Evolutionary conservation across 2,888 invertebrate species (phyloP).

Genomic region (Andrena flavipes): DNA sequence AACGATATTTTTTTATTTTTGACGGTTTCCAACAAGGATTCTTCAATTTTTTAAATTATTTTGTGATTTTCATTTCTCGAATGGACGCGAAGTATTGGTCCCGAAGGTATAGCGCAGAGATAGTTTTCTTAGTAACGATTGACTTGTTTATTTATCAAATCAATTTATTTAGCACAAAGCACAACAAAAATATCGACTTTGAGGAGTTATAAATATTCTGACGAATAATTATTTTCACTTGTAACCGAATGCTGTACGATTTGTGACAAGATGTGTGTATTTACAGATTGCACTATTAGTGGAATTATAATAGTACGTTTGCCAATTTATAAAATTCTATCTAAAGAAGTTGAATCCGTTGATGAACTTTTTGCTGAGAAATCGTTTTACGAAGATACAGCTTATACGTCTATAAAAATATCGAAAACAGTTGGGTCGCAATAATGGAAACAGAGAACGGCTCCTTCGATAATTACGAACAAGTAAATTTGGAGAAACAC

Average conservation of each 20-base stretch:
- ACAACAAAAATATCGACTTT: conserved; percentile 10
- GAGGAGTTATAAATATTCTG: conserved; percentile 18
- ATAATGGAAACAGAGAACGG: neutral
- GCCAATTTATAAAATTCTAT: conserved; percentile 35
- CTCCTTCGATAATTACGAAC: conserved; percentile 2
- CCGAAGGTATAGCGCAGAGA: neutral
- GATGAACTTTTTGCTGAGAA: neutral
- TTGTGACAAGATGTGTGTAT: conserved; percentile 24
- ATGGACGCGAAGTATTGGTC: neutral
- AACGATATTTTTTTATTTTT: too few species aligned
- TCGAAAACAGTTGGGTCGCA: conserved; percentile 6
- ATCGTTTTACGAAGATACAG: conserved; percentile 12
- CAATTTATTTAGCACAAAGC: conserved; percentile 22
- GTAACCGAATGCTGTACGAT: conserved; percentile 9
- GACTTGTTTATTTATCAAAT: conserved; percentile 15
- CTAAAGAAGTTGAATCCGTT: conserved; percentile 5
- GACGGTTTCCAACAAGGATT: too few species aligned
- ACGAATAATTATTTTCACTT: conserved; percentile 26
- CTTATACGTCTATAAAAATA: neutral
- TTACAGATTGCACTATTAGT: conserved; percentile 30
- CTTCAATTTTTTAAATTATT: neutral
- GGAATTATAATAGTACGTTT: conserved; percentile 13
- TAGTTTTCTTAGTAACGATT: conserved; percentile 15
- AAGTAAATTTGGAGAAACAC: conserved; percentile 46
- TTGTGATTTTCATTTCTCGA: neutral